phyloP scores from a whole-genome alignment of 2,797 vertebrate genomes.

The Benthosema pterotum region DNA sequence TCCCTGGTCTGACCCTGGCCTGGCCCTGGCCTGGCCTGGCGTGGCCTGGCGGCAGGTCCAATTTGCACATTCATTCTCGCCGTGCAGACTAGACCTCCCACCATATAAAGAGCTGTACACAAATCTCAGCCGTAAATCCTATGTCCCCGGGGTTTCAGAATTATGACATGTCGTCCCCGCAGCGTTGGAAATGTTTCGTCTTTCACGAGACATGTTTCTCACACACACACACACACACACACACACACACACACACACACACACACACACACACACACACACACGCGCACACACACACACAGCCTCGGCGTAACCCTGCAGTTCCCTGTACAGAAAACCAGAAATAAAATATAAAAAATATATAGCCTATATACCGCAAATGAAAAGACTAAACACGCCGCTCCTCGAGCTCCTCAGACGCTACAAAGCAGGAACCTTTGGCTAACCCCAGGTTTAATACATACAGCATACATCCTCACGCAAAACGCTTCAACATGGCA shows the following conservation, averaged over 20 bases:
- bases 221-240: no score
- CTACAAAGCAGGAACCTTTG: slow-evolving; percentile 57
- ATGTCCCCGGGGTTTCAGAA: neutral
- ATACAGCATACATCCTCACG: slow-evolving; percentile 71
- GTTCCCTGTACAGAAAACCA: slow-evolving; percentile 7
- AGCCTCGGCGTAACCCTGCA: slow-evolving; percentile 5
- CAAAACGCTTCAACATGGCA: slow-evolving; percentile 53
- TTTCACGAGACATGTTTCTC: slow-evolving; percentile 28
- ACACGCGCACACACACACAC: no score
- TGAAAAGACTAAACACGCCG: slow-evolving; percentile 19
- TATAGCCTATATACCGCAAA: slow-evolving; percentile 32
- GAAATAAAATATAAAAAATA: no score
- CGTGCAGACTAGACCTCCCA: neutral
- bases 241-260: no score
- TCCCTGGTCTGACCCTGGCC: no score
- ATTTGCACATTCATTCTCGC: slow-evolving; percentile 7
- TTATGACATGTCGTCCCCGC: slow-evolving; percentile 5
- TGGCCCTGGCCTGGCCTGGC: neutral
- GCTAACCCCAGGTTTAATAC: slow-evolving; percentile 67
- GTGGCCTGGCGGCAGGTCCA: neutral
- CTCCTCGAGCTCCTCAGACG: slow-evolving; percentile 34
- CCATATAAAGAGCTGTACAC: neutral
- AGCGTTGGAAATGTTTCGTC: slow-evolving; percentile 17
- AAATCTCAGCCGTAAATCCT: neutral
- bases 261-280: no score